phyloP scores from a whole-genome alignment of 2,888 invertebrate genomes.

The Cerastis leucographa region DNA sequence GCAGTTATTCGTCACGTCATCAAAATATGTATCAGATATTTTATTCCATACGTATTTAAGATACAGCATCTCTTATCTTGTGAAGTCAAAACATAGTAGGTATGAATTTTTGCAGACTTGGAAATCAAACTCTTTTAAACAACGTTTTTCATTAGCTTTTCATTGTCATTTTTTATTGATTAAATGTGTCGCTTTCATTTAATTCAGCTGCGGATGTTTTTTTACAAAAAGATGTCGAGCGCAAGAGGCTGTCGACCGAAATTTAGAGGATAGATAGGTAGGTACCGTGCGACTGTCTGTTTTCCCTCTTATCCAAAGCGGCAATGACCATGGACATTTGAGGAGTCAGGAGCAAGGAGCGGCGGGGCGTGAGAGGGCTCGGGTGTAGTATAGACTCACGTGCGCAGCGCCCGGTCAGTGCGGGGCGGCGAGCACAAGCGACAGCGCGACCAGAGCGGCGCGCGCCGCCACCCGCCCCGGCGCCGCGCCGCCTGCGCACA shows the following conservation, averaged over 20 bases:
- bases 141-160: not conserved
- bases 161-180: too few species aligned
- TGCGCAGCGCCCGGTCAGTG: slow-evolving; percentile 88
- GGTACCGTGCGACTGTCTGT: slow-evolving; percentile 39
- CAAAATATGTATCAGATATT: not conserved
- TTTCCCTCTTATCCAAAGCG: slow-evolving; percentile 48
- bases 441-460: slow-evolving; percentile 83
- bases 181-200: not conserved
- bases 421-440: slow-evolving; percentile 86
- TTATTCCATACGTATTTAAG: not conserved
- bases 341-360: slow-evolving; percentile 62
- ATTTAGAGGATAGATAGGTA: not conserved
- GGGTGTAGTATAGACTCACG: slow-evolving; percentile 81
- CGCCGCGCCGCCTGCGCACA: slow-evolving; percentile 88
- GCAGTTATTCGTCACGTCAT: not conserved
- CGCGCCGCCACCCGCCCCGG: slow-evolving; percentile 81
- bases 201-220: not conserved
- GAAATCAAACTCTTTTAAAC: not conserved
- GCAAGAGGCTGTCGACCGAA: not conserved
- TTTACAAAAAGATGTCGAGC: not conserved
- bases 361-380: slow-evolving; percentile 48
- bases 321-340: slow-evolving; percentile 57
- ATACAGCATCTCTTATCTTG: not conserved
- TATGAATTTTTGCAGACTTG: not conserved
- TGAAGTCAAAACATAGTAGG: too few species aligned